phyloP scores from a whole-genome alignment of 1,140 invertebrate species.

The Drosophila saltans region DNA sequence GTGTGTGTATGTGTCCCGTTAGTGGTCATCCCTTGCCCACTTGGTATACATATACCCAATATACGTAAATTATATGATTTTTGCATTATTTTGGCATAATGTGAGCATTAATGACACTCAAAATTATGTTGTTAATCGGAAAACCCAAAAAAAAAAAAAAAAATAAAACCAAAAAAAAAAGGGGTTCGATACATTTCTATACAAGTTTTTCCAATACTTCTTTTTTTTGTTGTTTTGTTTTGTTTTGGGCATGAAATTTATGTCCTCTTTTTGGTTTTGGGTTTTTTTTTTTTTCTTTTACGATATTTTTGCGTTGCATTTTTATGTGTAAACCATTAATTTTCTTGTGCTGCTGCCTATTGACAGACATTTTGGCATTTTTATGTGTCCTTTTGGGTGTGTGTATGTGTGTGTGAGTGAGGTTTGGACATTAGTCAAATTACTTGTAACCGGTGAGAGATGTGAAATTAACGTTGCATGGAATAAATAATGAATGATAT shows the following conservation, averaged over 20 bases:
- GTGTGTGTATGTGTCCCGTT: conserved; percentile 43
- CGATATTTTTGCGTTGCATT: conserved; percentile 74
- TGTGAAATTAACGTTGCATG: conserved; percentile 54
- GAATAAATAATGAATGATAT: conserved; percentile 71
- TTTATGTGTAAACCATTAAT: conserved; percentile 73
- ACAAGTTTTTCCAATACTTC: background rate
- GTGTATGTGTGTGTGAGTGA: background rate
- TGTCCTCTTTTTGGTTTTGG: conserved; percentile 56
- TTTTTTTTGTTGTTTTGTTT: conserved; percentile 30
- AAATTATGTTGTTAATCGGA: conserved; percentile 79
- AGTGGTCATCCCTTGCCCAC: conserved; percentile 56
- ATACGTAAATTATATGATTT: conserved; percentile 74
- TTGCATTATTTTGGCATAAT: conserved; percentile 79
- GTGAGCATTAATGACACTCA: conserved; percentile 78
- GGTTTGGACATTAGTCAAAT: conserved; percentile 65
- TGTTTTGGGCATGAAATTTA: conserved; percentile 60
- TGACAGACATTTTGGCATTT: conserved; percentile 74
- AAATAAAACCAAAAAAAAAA: background rate
- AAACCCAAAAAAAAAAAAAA: background rate
- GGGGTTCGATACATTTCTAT: conserved; percentile 16
- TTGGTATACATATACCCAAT: background rate
- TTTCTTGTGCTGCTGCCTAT: conserved; percentile 38
- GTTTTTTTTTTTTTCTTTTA: conserved; percentile 56
- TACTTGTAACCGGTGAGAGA: conserved; percentile 57
- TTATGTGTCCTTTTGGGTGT: conserved; percentile 41